Base-by-base conservation (phyloP, 2,888 invertebrate species). In the Stictocephala bisonia region DNA sequence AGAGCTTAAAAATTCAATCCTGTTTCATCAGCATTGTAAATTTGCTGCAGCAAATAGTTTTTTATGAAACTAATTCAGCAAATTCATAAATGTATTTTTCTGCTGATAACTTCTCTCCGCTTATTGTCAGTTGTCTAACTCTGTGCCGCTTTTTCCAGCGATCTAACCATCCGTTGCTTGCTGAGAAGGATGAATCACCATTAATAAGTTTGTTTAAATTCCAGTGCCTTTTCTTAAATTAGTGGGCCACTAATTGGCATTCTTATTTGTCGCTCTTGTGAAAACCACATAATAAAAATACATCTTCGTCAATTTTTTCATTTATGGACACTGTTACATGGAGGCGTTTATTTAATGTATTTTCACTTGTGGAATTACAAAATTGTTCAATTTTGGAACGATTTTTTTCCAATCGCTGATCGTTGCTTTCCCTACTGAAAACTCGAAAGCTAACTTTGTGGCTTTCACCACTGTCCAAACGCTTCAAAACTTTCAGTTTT, bases 21-120 rank as follows among this genome's bases (percentile, higher is more conserved):
- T 7, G 79, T 80, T 69, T 80, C 79, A 69, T 79, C 80, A 22
- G 78, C 77, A 60, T 80, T 80, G 67, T 78, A 80, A 51, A 81
- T 74, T 71, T 79, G 78, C 22, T 72, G 48, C 13, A 44, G 53
- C 22, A 50, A 66, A 71, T 75, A 64, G 13, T 41, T 6, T 64
- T n/a, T n/a, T n/a, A n/a, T n/a, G n/a, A n/a, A n/a, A n/a, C n/a
- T n/a, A n/a, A n/a, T n/a, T n/a, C n/a, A n/a, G n/a, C n/a, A n/a
- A 77, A 74, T 72, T 77, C 69, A 35, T 64, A 68, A 69, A 75
- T 73, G 60, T 60, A 78, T 24, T 68, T 56, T 64, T 79, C 72
- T 7, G 69, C 13, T 3, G 74, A 76, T 18, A 75, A 41, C 48
- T 75, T 75, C 70, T 78, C 77, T 7, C 78, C 79, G n/a, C 73